Base-by-base conservation (phyloP, 2,113 vertebrate genomes). In the Solea solea region DNA sequence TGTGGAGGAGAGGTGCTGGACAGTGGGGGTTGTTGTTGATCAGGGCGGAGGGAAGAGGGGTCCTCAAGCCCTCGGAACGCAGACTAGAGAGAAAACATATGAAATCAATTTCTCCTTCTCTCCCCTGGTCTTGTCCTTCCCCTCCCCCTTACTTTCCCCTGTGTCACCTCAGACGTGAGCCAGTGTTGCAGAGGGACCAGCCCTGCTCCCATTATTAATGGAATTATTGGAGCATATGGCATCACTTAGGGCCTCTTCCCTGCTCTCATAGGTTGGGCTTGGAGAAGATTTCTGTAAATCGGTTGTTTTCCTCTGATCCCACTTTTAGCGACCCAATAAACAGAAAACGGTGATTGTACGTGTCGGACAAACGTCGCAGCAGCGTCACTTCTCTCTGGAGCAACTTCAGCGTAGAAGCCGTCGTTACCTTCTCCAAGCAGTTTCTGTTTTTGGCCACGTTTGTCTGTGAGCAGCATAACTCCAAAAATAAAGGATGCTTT, bases 171-270 rank as follows among this genome's bases (percentile, higher is more conserved):
- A 77, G 85, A 91, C 87, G 84, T 56, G 75, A 90, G 86, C 80
- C 89, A 87, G 88, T 90, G 86, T 89, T 90, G 83, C 52, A 9
- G 63, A 79, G 82, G 83, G 84, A 91, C 89, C 64, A 64, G 79
- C 84, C 83, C 88, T 63, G 77, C 86, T 88, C 84, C 75, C 80
- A 85, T 88, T 90, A 92, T 90, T 90, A 90, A 91, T 89, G 83
- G 87, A 88, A 88, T 92, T 89, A 92, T 91, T 88, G 87, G 77
- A 89, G 83, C 92, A 93, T 91, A 86, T 93, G 92, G 92, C 88
- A 91, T 91, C 89, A 87, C 89, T 93, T 93, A 93, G 78, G 77
- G 62, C 81, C 89, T 67, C 84, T 60, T 75, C 72, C 74, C 44
- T 44, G 51, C 76, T 61, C 74, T 56, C 73, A 44, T 50, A 69